These are phyloP conservation scores for Watsonalla cultraria DNA, from an alignment of 2,888 invertebrate species.

Conservation along the genomic window DNA sequence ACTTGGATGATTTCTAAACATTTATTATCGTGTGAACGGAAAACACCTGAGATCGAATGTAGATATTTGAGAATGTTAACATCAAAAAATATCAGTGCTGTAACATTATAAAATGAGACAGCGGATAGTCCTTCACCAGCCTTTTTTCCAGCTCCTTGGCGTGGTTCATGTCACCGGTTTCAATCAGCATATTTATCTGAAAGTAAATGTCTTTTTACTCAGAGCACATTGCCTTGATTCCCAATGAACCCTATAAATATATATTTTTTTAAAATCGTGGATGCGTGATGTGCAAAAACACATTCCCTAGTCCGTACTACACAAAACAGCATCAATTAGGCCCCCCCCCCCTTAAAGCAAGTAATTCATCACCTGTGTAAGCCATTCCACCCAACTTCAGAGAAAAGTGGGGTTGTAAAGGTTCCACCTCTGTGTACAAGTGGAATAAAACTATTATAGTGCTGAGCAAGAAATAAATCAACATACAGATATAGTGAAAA, in stretches of 20 bases:
- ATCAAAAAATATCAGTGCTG: constrained; percentile 8
- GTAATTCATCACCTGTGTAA: too few relatives aligned
- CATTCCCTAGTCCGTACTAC: too few relatives aligned
- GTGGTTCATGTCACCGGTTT: constrained; percentile 38
- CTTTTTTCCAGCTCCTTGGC: constrained; percentile 44
- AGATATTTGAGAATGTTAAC: background rate
- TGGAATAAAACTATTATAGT: too few relatives aligned
- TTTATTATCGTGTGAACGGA: background rate
- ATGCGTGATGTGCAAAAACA: too few relatives aligned
- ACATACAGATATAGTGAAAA: constrained; percentile 73
- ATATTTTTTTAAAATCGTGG: too few relatives aligned
- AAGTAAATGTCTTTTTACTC: constrained; percentile 5
- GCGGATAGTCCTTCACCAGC: constrained; percentile 39
- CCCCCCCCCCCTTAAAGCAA: too few relatives aligned
- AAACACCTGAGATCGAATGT: background rate
- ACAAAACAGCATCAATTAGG: too few relatives aligned
- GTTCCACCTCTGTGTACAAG: too few relatives aligned
- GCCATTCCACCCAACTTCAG: too few relatives aligned
- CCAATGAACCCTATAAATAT: too few relatives aligned
- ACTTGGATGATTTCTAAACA: background rate
- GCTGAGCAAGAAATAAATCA: background rate
- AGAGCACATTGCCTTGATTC: too few relatives aligned
- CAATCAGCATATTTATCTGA: constrained; percentile 44
- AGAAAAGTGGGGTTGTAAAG: too few relatives aligned
- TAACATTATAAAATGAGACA: constrained; percentile 31